phyloP scores from a whole-genome alignment of 1,140 invertebrate species.

The Hestina assimilis region DNA sequence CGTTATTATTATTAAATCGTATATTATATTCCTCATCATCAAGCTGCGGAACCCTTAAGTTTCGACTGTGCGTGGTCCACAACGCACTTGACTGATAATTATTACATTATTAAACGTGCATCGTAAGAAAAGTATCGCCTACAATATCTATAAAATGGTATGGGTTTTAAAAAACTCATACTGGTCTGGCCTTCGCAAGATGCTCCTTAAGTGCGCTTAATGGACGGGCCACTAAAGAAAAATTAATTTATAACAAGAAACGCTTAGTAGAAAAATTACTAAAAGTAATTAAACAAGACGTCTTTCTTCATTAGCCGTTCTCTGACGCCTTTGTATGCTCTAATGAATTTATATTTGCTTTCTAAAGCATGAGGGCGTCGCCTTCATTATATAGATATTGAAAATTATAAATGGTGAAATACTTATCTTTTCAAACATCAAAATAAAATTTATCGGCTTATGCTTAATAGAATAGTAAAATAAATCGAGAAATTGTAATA shows the following conservation, averaged over 20 bases:
- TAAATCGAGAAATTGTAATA: too few relatives aligned
- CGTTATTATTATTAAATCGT: too few relatives aligned
- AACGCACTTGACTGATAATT: too few relatives aligned
- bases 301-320: slow-evolving; percentile 65
- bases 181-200: slow-evolving; percentile 30
- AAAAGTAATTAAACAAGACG: slow-evolving; percentile 71
- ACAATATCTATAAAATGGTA: neutral
- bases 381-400: too few relatives aligned
- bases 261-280: slow-evolving; percentile 68
- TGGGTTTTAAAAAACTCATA: neutral
- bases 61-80: too few relatives aligned
- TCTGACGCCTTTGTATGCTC: slow-evolving; percentile 53
- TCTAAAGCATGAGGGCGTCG: slow-evolving; percentile 7
- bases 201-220: slow-evolving; percentile 54
- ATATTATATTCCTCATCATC: too few relatives aligned
- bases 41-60: too few relatives aligned
- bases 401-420: too few relatives aligned
- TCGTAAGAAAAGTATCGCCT: neutral
- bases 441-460: too few relatives aligned
- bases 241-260: slow-evolving; percentile 65
- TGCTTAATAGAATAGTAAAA: too few relatives aligned
- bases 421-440: too few relatives aligned
- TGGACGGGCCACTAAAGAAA: slow-evolving; percentile 53
- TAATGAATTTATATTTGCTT: slow-evolving; percentile 63
- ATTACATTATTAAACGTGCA: too few relatives aligned